A percentile compares a stretch with the other conserved stretches of the same genome.
phyloP scores from a whole-genome alignment of 2,113 vertebrate genomes.

The Sinocyclocheilus anshuiensis region DNA sequence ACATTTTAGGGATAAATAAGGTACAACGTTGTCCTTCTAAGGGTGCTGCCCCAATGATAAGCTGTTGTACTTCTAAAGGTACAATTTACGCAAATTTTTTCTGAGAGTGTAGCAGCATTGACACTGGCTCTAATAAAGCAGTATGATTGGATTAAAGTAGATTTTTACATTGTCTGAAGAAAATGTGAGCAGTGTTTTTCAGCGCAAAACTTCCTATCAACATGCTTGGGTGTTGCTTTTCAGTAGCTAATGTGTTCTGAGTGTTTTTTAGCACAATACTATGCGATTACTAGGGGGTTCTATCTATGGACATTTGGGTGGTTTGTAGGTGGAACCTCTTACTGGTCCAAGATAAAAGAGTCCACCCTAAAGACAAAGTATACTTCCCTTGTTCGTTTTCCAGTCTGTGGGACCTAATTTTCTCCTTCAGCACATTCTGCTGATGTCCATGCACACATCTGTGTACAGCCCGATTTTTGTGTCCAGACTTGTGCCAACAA shows the following conservation, averaged over 20 bases:
- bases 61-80: background rate
- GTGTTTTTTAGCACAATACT: background rate
- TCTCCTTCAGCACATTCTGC: background rate
- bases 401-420: background rate
- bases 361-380: background rate
- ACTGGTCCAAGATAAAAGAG: background rate
- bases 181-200: background rate
- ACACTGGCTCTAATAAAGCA: background rate
- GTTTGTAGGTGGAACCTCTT: background rate
- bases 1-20: background rate
- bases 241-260: background rate
- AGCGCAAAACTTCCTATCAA: background rate
- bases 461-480: background rate
- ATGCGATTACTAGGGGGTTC: background rate
- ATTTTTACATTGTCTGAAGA: background rate
- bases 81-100: background rate
- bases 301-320: background rate
- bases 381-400: background rate
- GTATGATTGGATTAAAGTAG: background rate
- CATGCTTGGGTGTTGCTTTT: background rate
- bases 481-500: background rate
- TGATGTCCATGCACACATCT: background rate
- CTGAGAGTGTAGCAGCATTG: background rate
- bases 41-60: too few relatives aligned
- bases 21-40: background rate